These are phyloP conservation scores for Notothenia rossii DNA, from an alignment of 2,113 vertebrate species.

Conservation along the genomic window DNA sequence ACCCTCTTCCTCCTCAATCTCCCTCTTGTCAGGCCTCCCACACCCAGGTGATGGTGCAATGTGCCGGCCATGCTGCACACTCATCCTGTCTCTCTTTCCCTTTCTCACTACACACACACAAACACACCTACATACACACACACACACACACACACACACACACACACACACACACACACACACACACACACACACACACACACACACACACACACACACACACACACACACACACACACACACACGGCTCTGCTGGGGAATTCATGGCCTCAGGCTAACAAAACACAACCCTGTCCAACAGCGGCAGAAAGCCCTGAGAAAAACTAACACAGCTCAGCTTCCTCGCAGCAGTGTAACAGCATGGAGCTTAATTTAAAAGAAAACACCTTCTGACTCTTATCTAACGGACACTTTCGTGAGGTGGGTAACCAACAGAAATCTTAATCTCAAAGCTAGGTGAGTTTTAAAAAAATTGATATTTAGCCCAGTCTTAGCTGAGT, in stretches of 20 bases:
- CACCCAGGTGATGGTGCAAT: constrained; percentile 70
- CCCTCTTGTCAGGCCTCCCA: constrained; percentile 47
- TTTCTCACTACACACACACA: not conserved
- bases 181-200: constrained; percentile 24
- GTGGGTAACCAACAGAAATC: constrained; percentile 31
- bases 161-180: no score
- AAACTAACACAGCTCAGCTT: constrained; percentile 36
- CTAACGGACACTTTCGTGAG: constrained; percentile 31
- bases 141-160: no score
- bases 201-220: constrained; percentile 25
- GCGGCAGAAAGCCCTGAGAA: constrained; percentile 55
- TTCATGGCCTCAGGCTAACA: constrained; percentile 79
- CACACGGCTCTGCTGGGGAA: constrained; percentile 75
- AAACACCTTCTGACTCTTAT: constrained; percentile 14
- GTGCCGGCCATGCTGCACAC: constrained; percentile 16
- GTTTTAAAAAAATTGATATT: not conserved
- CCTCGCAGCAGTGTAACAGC: constrained; percentile 38
- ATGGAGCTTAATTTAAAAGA: constrained; percentile 20
- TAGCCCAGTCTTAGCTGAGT: not conserved
- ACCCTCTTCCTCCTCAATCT: constrained; percentile 4
- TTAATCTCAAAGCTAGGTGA: not conserved
- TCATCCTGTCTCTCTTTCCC: constrained; percentile 40
- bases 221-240: constrained; percentile 64
- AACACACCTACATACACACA: no score
- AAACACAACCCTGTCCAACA: constrained; percentile 68